Evolutionary conservation across 2,888 invertebrate genomes (phyloP).

Genomic region (Acleris holmiana): DNA sequence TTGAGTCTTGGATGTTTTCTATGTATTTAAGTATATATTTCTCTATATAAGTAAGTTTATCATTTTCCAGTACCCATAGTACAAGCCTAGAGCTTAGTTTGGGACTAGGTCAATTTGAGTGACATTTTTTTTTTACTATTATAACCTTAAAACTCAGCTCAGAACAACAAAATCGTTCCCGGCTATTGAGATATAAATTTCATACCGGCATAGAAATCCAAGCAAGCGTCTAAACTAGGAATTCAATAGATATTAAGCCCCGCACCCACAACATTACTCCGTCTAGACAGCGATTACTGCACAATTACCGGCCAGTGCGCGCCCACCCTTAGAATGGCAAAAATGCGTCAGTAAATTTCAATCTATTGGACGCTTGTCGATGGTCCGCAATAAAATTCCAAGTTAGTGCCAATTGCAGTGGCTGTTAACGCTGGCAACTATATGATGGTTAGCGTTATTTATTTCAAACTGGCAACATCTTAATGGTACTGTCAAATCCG

Average conservation of each 20-base stretch:
- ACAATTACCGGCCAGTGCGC: conserved; percentile 50
- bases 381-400: conserved; percentile 32
- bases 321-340: conserved; percentile 42
- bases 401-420: conserved; percentile 24
- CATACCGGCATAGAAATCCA: conserved; percentile 19
- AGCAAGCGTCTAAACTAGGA: conserved; percentile 19
- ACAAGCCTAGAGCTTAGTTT: too few species aligned
- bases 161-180: too few species aligned
- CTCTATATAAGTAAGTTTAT: too few species aligned
- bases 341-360: conserved; percentile 36
- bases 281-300: conserved; percentile 59
- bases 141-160: too few species aligned
- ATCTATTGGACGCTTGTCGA: conserved; percentile 30
- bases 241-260: conserved; percentile 39
- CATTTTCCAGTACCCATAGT: too few species aligned
- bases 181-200: neutral
- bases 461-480: too few species aligned
- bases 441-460: neutral
- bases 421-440: neutral
- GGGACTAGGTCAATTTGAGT: too few species aligned
- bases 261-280: conserved; percentile 49
- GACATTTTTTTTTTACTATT: too few species aligned
- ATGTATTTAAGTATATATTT: too few species aligned
- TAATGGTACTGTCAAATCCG: too few species aligned
- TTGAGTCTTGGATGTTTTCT: too few species aligned